Evolutionary conservation across 2,797 vertebrate species (phyloP).

Genomic region (Xenentodon cancila): DNA sequence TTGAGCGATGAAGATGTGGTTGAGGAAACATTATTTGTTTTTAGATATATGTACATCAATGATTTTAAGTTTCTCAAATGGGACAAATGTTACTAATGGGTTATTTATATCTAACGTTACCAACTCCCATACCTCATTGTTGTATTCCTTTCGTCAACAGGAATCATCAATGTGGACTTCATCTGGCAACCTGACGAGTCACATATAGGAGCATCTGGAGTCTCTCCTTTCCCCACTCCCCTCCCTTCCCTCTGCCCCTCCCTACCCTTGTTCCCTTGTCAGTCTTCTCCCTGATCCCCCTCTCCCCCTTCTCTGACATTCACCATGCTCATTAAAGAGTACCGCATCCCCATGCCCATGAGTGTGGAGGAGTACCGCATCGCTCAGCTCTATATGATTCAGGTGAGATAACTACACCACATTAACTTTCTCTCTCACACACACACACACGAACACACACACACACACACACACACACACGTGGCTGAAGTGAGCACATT

Average conservation of each 20-base stretch:
- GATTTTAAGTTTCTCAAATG: slow-evolving; percentile 18
- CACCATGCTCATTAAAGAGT: slow-evolving; percentile 98
- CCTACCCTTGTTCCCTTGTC: slow-evolving; percentile 43
- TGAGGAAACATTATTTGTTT: slow-evolving; percentile 9
- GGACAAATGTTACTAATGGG: not conserved
- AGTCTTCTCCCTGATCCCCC: slow-evolving; percentile 48
- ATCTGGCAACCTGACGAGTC: slow-evolving; percentile 78
- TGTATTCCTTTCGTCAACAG: slow-evolving; percentile 69
- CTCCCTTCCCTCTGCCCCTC: slow-evolving; percentile 31
- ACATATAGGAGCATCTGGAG: slow-evolving; percentile 61
- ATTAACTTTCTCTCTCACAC: not conserved
- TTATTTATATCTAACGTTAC: not conserved
- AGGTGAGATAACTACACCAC: slow-evolving; percentile 82
- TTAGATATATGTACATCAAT: not conserved
- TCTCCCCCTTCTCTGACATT: slow-evolving; percentile 28
- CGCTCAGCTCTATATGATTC: slow-evolving; percentile 99
- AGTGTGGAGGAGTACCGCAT: slow-evolving; percentile 99
- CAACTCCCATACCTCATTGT: not conserved
- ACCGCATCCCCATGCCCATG: slow-evolving; percentile 96
- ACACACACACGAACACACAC: not conserved
- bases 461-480: not conserved
- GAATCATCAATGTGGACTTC: slow-evolving; percentile 81
- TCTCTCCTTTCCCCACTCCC: slow-evolving; percentile 44
- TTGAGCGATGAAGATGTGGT: slow-evolving; percentile 21
- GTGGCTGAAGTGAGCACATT: not conserved